A percentile compares a stretch with the other conserved stretches of the same genome.
phyloP scores from a whole-genome alignment of 2,888 invertebrate species.

The Pherbina coryleti region DNA sequence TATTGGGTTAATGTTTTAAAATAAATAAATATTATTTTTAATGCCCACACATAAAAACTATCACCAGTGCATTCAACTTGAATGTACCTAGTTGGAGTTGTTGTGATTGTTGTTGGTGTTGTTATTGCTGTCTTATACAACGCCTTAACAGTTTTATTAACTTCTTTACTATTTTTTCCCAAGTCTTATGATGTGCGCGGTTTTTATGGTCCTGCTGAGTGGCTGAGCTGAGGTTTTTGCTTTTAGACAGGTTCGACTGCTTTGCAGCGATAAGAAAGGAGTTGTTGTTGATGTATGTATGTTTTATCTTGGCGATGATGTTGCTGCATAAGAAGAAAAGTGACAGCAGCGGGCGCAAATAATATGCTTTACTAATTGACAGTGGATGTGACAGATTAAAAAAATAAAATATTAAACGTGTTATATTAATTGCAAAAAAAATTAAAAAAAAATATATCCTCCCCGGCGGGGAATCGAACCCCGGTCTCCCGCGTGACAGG shows the following conservation, averaged over 20 bases:
- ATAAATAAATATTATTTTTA: too few species aligned
- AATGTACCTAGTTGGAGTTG: not conserved
- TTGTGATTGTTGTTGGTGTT: not conserved
- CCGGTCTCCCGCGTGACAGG: constrained; percentile 67
- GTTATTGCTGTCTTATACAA: not conserved
- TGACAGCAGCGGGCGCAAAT: not conserved
- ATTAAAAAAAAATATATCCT: constrained; percentile 37
- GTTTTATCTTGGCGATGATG: not conserved
- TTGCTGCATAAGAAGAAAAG: not conserved
- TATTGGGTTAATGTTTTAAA: not conserved
- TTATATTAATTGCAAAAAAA: not conserved
- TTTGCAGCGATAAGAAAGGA: not conserved
- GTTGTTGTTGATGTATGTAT: not conserved
- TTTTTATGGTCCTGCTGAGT: not conserved
- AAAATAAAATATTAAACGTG: not conserved
- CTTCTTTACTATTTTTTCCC: not conserved
- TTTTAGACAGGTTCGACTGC: not conserved
- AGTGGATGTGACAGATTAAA: constrained; percentile 2
- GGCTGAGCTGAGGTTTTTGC: not conserved
- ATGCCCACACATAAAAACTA: not conserved
- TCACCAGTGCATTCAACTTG: constrained; percentile 12
- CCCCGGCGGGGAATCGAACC: constrained; percentile 67
- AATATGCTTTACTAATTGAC: not conserved
- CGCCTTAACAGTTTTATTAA: not conserved
- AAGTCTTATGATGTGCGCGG: not conserved